Conservation (phyloP, 2,797 vertebrate genomes). For the Poeciliopsis infans region DNA sequence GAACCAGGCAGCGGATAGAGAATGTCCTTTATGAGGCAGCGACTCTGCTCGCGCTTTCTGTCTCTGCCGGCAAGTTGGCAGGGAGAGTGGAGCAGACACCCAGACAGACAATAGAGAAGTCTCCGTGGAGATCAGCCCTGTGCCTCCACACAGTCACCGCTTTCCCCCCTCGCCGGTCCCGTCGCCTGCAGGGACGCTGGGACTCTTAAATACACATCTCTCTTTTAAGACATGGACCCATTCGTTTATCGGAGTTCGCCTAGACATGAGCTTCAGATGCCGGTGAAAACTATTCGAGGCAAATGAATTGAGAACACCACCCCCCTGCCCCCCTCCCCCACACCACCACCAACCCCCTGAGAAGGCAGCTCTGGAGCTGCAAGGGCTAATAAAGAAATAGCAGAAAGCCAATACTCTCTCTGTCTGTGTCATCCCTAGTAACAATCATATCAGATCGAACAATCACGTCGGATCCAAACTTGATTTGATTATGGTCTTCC, state of each 20-base stretch:
- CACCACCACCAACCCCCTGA: background rate
- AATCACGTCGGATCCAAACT: slow-evolving; percentile 50
- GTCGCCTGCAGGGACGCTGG: slow-evolving; percentile 45
- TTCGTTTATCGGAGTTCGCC: slow-evolving; percentile 44
- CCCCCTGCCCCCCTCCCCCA: too few species aligned
- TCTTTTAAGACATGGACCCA: slow-evolving; percentile 40
- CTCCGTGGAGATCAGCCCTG: slow-evolving; percentile 61
- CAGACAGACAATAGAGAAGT: slow-evolving; percentile 65
- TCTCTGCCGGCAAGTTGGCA: slow-evolving; percentile 60
- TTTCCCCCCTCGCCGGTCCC: slow-evolving; percentile 23
- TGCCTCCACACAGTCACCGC: slow-evolving; percentile 35
- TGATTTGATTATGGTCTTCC: slow-evolving; percentile 63
- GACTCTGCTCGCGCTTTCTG: slow-evolving; percentile 56
- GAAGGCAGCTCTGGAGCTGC: slow-evolving; percentile 9
- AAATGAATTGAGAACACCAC: slow-evolving; percentile 40
- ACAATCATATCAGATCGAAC: slow-evolving; percentile 55
- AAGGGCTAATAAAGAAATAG: slow-evolving; percentile 36
- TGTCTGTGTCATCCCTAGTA: slow-evolving; percentile 24
- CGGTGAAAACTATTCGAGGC: slow-evolving; percentile 30
- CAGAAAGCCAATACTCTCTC: slow-evolving; percentile 41
- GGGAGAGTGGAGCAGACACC: slow-evolving; percentile 50
- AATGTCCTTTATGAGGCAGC: slow-evolving; percentile 67
- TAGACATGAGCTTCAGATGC: slow-evolving; percentile 36
- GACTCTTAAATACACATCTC: slow-evolving; percentile 44
- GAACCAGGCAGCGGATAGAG: slow-evolving; percentile 57